Evolutionary conservation across 2,888 invertebrate species (phyloP), one percentile per base, ranked within the genome.

Genomic region (Harpalus rufipes): DNA sequence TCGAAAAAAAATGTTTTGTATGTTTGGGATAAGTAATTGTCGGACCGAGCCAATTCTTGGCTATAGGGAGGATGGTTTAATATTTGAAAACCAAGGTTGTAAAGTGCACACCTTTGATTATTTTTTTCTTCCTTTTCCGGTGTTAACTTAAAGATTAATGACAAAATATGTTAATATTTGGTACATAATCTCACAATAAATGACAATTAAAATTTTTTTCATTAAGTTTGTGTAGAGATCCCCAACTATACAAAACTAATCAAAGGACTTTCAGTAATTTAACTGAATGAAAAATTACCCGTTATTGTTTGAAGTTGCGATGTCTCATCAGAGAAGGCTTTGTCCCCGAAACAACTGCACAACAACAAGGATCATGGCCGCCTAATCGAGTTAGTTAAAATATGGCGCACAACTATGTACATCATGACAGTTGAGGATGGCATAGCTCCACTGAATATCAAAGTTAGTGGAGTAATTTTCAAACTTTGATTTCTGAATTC

Each of bases 311-410:
- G 25, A 68, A 68, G 32, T 68, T 68, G 25, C 44, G 44, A 4
- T n/a, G 68, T 14, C 68, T 74, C 18, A 41, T 18, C 44, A 41
- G 8, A 16, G 44, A 3, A 14, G 18, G 72, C 72, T 74, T 74
- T 74, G 44, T 74, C 41, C 51, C 10, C 18, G 21, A 44, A 74
- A 74, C 72, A 74, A 74, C 72, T 74, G 72, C 72, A 18, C 7
- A 10, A 41, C 44, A 41, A 72, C 72, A 74, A 10, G 72, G 72
- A 41, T 74, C 72, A 74, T 18, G 18, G 68, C 68, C 72, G 39
- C 80, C 61, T 80, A 80, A 80, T 80, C 61, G 18, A 80, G 61
- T 80, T 80, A 80, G 61, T 18, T 80, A 61, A 80, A 80, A 80
- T 59, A 80, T 80, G 41, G 78, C 56, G 44, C 56, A 16, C 16